Evolutionary conservation across 2,113 vertebrate genomes (phyloP).

Genomic region (Trichechus manatus): DNA sequence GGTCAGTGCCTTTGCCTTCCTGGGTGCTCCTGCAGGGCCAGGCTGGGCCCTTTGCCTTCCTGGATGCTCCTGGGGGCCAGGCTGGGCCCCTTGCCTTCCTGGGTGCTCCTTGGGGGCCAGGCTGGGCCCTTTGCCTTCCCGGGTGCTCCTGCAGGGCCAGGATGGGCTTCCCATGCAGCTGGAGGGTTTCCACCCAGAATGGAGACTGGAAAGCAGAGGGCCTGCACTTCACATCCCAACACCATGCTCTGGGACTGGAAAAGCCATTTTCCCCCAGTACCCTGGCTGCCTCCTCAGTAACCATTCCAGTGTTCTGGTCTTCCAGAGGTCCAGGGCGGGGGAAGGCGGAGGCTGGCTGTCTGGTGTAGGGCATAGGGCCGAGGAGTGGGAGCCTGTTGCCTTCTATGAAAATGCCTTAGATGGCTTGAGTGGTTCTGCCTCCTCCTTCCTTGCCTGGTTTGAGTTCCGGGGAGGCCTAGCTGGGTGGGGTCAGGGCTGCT

Average conservation of each 20-base stretch:
- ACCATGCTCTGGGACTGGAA: not conserved
- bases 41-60: not conserved
- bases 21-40: not conserved
- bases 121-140: not conserved
- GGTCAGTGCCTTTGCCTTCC: not conserved
- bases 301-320: slow-evolving; percentile 66
- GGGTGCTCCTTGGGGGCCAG: not conserved
- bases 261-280: not conserved
- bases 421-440: not conserved
- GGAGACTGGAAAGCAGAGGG: not conserved
- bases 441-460: slow-evolving; percentile 9
- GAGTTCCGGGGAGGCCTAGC: slow-evolving; percentile 39
- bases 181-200: not conserved
- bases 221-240: not conserved
- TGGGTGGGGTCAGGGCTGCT: not conserved
- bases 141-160: not conserved
- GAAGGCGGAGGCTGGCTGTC: not conserved
- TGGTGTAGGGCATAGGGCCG: not conserved
- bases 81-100: not conserved
- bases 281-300: not conserved
- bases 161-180: not conserved
- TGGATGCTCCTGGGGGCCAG: no score
- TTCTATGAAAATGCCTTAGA: slow-evolving; percentile 72
- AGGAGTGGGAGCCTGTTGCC: slow-evolving; percentile 53
- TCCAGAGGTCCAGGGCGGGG: not conserved